Evolutionary conservation across 2,888 invertebrate species (phyloP).

Genomic region (Eupithecia exiguata): DNA sequence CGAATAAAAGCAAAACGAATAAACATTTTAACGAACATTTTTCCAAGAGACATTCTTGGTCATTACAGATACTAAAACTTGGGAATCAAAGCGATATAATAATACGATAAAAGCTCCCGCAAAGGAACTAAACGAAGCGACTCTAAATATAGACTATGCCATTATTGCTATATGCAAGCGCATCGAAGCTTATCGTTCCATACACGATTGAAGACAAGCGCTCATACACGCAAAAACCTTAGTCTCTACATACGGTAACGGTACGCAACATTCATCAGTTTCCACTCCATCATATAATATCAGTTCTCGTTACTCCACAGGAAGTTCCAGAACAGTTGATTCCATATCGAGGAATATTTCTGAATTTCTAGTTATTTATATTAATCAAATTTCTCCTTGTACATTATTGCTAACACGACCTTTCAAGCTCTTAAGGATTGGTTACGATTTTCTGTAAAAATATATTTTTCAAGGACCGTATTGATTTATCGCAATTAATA

Average conservation of each 20-base stretch:
- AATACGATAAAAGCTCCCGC: conserved; percentile 55
- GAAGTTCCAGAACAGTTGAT: conserved; percentile 29
- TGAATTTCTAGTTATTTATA: not conserved
- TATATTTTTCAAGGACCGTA: not conserved
- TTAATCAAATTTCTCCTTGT: not conserved
- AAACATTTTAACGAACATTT: not conserved
- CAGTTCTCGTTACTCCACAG: conserved; percentile 46
- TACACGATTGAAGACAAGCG: conserved; percentile 70
- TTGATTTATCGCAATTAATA: not conserved
- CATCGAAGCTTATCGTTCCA: conserved; percentile 77
- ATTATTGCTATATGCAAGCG: conserved; percentile 68
- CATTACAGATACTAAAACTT: conserved; percentile 21
- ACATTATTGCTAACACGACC: not conserved
- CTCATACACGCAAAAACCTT: conserved; percentile 70
- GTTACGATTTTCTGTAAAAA: not conserved
- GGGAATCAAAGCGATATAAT: conserved; percentile 45
- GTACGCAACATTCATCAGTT: conserved; percentile 59
- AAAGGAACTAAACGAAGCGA: conserved; percentile 65
- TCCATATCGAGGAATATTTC: conserved; percentile 8
- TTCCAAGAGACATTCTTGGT: conserved; percentile 8
- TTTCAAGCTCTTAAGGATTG: not conserved
- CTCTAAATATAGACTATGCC: conserved; percentile 72
- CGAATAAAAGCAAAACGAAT: not conserved
- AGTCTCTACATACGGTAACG: conserved; percentile 61
- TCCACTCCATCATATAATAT: conserved; percentile 50